Conservation (phyloP, 2,888 invertebrate species). For the Bellardia pandia region DNA sequence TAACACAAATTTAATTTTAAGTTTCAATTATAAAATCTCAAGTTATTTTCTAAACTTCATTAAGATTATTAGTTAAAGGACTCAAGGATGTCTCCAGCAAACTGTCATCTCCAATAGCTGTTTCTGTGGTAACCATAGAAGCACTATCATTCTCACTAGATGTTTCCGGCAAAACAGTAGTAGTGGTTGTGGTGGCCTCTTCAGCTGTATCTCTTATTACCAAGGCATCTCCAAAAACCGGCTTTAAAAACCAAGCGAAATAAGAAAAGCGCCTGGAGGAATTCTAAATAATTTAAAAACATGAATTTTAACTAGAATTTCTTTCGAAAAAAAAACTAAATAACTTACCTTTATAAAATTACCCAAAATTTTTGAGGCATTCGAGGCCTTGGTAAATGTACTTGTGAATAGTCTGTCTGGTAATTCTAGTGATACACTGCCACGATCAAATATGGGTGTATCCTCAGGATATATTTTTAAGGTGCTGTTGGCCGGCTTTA, state of each 20-base stretch:
- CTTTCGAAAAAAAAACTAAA: not conserved
- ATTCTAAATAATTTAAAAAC: constrained; percentile 86
- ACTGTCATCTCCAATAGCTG: too few relatives aligned
- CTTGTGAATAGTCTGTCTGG: constrained; percentile 86
- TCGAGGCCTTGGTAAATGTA: constrained; percentile 86
- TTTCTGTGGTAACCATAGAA: not conserved
- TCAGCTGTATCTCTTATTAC: constrained; percentile 89
- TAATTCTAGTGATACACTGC: constrained; percentile 86
- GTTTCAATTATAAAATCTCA: not conserved
- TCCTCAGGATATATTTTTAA: constrained; percentile 83
- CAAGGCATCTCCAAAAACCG: constrained; percentile 89
- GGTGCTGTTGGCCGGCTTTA: constrained; percentile 74
- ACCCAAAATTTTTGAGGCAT: constrained; percentile 86
- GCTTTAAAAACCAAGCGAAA: constrained; percentile 89
- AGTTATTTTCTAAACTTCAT: constrained; percentile 69
- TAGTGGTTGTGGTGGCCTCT: constrained; percentile 76
- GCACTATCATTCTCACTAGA: constrained; percentile 30
- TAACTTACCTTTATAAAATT: constrained; percentile 86
- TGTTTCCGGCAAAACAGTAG: constrained; percentile 67
- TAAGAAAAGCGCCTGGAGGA: constrained; percentile 90
- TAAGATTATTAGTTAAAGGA: constrained; percentile 5
- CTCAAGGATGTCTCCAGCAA: not conserved
- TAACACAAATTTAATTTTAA: not conserved
- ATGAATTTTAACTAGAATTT: not conserved
- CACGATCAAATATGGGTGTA: constrained; percentile 85